Evolutionary conservation across 2,888 invertebrate genomes (phyloP).

Genomic region (Eupithecia abbreviata): DNA sequence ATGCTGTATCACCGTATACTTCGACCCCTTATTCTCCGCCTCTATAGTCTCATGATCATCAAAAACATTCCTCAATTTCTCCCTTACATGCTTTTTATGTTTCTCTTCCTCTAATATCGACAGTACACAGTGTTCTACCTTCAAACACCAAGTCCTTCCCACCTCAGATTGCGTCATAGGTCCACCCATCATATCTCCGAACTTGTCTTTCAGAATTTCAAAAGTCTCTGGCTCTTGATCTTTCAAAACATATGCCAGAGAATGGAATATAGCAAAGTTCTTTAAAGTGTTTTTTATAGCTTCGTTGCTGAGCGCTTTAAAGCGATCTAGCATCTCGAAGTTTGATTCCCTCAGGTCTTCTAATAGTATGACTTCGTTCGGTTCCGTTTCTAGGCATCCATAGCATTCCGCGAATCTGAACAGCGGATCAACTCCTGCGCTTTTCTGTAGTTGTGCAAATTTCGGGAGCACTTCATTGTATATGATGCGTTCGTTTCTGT

Average conservation of each 20-base stretch:
- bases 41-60: conserved; percentile 16
- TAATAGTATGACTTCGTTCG: conserved; percentile 43
- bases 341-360: conserved; percentile 57
- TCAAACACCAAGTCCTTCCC: conserved; percentile 16
- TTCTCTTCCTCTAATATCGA: conserved; percentile 45
- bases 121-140: conserved; percentile 36
- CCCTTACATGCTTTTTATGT: conserved; percentile 45
- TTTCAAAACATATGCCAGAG: conserved; percentile 59
- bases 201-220: conserved; percentile 37
- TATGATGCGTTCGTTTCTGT: conserved; percentile 56
- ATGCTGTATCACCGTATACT: conserved; percentile 31
- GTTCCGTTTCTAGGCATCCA: conserved; percentile 28
- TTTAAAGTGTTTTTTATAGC: conserved; percentile 53
- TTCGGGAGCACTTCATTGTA: conserved; percentile 52
- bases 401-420: conserved; percentile 42
- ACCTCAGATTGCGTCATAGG: conserved; percentile 17
- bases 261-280: conserved; percentile 59
- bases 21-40: conserved; percentile 9
- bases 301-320: conserved; percentile 50
- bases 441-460: conserved; percentile 52
- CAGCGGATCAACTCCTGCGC: conserved; percentile 50
- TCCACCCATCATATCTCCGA: conserved; percentile 44
- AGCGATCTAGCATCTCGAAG: conserved; percentile 57
- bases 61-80: conserved; percentile 33
- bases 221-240: conserved; percentile 53